Conservation (phyloP, 2,888 invertebrate genomes). For the Physocephala rufipes region DNA sequence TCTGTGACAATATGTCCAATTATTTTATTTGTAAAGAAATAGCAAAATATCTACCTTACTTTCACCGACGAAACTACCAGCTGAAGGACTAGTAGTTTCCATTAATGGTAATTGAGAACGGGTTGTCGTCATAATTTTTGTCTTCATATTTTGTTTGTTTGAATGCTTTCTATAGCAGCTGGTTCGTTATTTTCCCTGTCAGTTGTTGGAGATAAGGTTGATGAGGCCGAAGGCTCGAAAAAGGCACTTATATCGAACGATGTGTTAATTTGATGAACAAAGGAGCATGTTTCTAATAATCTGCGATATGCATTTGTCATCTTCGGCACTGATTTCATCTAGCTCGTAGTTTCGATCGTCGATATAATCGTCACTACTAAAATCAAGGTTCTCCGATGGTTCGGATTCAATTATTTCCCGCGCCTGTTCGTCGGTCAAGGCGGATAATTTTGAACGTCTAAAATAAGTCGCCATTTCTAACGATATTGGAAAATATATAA, state of each 20-base stretch:
- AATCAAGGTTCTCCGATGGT: background rate
- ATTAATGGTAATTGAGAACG: no score
- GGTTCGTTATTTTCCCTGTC: background rate
- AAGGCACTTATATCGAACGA: constrained; percentile 1
- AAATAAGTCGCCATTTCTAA: background rate
- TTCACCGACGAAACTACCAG: no score
- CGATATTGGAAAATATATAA: background rate
- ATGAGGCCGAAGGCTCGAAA: background rate
- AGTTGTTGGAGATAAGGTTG: background rate
- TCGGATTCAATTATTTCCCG: constrained; percentile 8
- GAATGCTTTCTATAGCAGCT: background rate
- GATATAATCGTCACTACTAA: background rate
- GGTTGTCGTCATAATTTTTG: no score
- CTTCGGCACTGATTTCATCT: constrained; percentile 16
- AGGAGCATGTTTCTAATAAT: background rate
- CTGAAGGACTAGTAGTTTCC: no score
- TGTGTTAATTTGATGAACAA: background rate
- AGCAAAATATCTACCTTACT: no score
- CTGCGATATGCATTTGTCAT: constrained; percentile 13
- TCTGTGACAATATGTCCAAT: constrained; percentile 20
- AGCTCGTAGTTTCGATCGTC: background rate
- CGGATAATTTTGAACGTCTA: background rate
- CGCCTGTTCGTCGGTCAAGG: constrained; percentile 9
- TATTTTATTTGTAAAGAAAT: constrained; percentile 30
- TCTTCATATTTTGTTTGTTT: background rate